Percentiles rank a stretch among this genome's conserved stretches.
Evolutionary conservation across 2,797 vertebrate genomes (phyloP).

Genomic region (Acipenser ruthenus): DNA sequence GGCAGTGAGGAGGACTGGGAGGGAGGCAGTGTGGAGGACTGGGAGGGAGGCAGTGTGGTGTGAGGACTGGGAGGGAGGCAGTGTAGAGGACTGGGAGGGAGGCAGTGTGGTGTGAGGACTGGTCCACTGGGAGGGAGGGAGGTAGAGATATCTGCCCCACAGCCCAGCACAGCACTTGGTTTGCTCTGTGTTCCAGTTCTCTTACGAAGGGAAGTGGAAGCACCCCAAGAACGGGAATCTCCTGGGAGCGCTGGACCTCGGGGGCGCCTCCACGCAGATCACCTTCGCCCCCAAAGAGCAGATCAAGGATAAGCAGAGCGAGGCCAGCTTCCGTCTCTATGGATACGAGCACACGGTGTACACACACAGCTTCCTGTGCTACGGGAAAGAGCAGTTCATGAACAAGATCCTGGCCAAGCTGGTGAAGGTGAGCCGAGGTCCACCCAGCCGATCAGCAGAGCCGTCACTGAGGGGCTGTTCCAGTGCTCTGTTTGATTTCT

Average conservation of each 20-base stretch:
- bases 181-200: constrained; percentile 51
- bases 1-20: too few relatives aligned
- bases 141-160: neutral
- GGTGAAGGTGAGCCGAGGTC: constrained; percentile 35
- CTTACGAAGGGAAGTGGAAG: constrained; percentile 73
- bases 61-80: too few relatives aligned
- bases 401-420: constrained; percentile 50
- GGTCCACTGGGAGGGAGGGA: neutral
- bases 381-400: constrained; percentile 63
- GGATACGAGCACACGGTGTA: constrained; percentile 70
- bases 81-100: too few relatives aligned
- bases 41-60: too few relatives aligned
- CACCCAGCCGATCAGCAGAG: neutral
- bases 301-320: constrained; percentile 44
- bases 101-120: neutral
- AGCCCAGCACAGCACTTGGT: neutral
- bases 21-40: too few relatives aligned
- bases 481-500: constrained; percentile 11
- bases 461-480: neutral
- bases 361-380: constrained; percentile 84
- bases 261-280: constrained; percentile 81
- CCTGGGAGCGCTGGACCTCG: constrained; percentile 76
- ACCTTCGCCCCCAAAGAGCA: constrained; percentile 59
- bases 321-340: constrained; percentile 62
- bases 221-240: constrained; percentile 47